phyloP scores from a whole-genome alignment of 2,888 invertebrate genomes.

The Chloroclysta siterata region DNA sequence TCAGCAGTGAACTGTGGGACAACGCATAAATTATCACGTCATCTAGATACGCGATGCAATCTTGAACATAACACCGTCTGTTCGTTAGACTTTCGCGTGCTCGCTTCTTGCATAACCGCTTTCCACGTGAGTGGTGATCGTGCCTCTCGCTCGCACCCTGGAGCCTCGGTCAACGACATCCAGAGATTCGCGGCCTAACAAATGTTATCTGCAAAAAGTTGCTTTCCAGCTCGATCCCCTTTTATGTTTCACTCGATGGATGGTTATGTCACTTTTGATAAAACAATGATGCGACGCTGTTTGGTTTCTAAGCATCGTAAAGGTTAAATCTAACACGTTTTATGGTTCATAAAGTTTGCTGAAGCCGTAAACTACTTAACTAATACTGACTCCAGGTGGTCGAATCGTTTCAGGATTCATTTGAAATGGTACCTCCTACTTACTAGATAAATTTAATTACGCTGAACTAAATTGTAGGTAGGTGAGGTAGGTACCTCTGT shows the following conservation, averaged over 20 bases:
- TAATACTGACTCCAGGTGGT: constrained; percentile 16
- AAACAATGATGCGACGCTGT: constrained; percentile 21
- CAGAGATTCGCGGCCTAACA: constrained; percentile 63
- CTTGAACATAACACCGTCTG: constrained; percentile 56
- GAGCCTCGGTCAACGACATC: constrained; percentile 78
- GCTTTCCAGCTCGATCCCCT: constrained; percentile 45
- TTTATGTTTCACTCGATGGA: constrained; percentile 42
- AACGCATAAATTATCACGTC: constrained; percentile 52
- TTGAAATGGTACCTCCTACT: constrained; percentile 1
- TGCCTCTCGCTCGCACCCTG: constrained; percentile 71
- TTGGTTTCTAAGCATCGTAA: constrained; percentile 19
- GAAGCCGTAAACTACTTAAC: constrained; percentile 4
- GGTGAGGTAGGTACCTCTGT: not conserved
- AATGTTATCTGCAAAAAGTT: constrained; percentile 48
- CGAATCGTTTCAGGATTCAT: constrained; percentile 9
- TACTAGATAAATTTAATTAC: not conserved
- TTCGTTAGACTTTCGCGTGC: constrained; percentile 73
- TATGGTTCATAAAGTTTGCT: constrained; percentile 16
- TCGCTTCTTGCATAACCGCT: constrained; percentile 80
- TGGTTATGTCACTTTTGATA: constrained; percentile 48
- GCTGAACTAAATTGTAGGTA: not conserved
- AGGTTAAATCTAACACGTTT: constrained; percentile 15
- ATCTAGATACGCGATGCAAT: constrained; percentile 66
- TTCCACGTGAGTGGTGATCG: constrained; percentile 76
- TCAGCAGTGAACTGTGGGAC: constrained; percentile 39